phyloP scores from a whole-genome alignment of 2,113 vertebrate species.

The Dermatemys mawii region DNA sequence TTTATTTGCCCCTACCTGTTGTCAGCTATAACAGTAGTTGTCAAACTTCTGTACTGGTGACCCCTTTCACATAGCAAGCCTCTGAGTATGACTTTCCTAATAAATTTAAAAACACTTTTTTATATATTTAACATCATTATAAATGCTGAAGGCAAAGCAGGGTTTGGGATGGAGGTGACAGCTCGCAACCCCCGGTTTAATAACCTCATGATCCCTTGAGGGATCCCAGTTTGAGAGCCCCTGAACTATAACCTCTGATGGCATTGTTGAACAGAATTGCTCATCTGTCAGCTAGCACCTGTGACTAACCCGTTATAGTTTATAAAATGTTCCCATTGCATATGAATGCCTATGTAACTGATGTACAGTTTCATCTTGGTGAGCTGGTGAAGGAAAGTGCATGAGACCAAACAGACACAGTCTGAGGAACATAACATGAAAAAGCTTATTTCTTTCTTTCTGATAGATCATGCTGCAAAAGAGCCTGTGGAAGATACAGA shows the following conservation, averaged over 20 bases:
- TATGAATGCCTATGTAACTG: neutral
- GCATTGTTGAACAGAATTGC: neutral
- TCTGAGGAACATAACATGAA: neutral
- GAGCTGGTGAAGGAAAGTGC: neutral
- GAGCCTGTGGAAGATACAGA: conserved; percentile 96
- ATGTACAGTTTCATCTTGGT: neutral
- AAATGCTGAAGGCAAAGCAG: no score
- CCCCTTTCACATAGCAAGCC: no score
- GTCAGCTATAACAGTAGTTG: neutral
- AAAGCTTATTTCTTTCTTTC: neutral
- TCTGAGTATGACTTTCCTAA: no score
- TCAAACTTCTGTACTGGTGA: no score
- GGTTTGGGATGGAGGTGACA: no score
- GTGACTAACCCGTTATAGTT: neutral
- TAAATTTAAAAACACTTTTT: no score
- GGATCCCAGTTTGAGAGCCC: no score
- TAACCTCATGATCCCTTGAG: no score
- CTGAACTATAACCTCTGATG: neutral
- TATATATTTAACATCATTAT: no score
- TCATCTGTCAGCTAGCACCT: neutral
- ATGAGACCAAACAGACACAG: neutral
- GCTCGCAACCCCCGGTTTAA: no score
- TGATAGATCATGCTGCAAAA: conserved; percentile 81
- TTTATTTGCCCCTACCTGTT: neutral
- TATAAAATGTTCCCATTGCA: neutral